phyloP scores from a whole-genome alignment of 2,888 invertebrate genomes.

The Tenthredo mesomela region DNA sequence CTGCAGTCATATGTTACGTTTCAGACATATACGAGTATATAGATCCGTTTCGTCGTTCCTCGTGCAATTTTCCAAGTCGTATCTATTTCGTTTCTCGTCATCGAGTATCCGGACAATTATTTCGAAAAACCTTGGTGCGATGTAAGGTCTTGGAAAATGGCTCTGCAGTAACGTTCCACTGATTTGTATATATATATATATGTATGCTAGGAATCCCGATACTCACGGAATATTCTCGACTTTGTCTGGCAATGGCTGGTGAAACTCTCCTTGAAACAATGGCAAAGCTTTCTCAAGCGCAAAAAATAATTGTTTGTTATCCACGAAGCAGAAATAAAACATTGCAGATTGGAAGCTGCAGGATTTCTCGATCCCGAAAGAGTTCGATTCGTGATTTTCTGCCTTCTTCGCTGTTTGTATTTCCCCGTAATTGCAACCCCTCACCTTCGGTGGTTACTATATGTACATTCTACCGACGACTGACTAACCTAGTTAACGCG shows the following conservation, averaged over 20 bases:
- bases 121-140: constrained; percentile 1
- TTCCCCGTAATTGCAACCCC: constrained; percentile 22
- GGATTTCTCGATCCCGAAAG: not conserved
- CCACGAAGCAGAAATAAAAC: constrained; percentile 1
- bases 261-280: constrained; percentile 15
- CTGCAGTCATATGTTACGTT: constrained; percentile 20
- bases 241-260: not conserved
- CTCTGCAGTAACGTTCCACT: not conserved
- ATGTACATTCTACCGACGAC: constrained; percentile 13
- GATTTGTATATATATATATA: not conserved
- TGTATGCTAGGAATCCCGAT: not conserved
- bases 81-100: not conserved
- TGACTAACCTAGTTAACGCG: constrained; percentile 29
- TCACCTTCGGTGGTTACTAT: not conserved
- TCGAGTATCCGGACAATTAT: not conserved
- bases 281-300: not conserved
- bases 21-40: not conserved
- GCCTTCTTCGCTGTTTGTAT: not conserved
- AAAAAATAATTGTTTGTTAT: constrained; percentile 1
- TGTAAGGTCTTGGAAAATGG: not conserved
- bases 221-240: not conserved
- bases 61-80: not conserved
- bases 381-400: constrained; percentile 15
- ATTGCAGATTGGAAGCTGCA: not conserved
- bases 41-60: not conserved